Evolutionary conservation across 2,113 vertebrate species (phyloP).

Genomic region (Elephantulus edwardii): DNA sequence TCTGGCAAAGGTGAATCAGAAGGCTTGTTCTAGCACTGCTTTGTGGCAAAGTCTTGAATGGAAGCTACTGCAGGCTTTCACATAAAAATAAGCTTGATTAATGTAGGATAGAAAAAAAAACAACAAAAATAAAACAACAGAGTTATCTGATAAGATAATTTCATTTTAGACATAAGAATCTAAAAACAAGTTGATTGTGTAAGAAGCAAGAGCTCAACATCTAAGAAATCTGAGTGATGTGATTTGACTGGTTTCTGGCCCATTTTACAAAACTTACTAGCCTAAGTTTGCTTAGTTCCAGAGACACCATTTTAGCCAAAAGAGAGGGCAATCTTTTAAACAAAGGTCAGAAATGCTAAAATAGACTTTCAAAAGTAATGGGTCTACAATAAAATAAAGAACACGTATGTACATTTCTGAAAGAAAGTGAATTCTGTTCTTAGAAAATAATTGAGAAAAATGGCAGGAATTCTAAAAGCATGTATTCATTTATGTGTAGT

Average conservation of each 20-base stretch:
- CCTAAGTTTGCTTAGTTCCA: too few species aligned
- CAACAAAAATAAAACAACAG: background rate
- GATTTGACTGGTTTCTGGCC: too few species aligned
- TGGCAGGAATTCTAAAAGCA: background rate
- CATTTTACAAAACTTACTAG: too few species aligned
- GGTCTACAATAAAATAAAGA: conserved; percentile 15
- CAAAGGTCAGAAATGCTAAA: conserved; percentile 43
- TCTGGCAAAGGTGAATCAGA: background rate
- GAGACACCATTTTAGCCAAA: too few species aligned
- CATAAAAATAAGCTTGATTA: background rate
- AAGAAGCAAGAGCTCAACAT: background rate
- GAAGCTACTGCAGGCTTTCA: background rate
- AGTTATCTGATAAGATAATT: background rate
- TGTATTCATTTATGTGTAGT: conserved; percentile 23
- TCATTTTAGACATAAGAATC: background rate
- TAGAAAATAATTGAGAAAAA: conserved; percentile 51
- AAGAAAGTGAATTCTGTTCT: conserved; percentile 38
- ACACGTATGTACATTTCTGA: conserved; percentile 18
- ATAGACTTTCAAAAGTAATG: conserved; percentile 27
- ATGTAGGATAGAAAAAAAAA: background rate
- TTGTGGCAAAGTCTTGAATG: background rate
- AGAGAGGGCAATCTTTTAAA: conserved; percentile 1
- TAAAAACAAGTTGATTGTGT: background rate
- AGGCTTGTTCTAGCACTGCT: background rate
- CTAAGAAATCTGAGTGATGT: background rate